These are phyloP conservation scores for Macrocentrus cingulum DNA, from an alignment of 1,140 invertebrate species.

Conservation along the genomic window DNA sequence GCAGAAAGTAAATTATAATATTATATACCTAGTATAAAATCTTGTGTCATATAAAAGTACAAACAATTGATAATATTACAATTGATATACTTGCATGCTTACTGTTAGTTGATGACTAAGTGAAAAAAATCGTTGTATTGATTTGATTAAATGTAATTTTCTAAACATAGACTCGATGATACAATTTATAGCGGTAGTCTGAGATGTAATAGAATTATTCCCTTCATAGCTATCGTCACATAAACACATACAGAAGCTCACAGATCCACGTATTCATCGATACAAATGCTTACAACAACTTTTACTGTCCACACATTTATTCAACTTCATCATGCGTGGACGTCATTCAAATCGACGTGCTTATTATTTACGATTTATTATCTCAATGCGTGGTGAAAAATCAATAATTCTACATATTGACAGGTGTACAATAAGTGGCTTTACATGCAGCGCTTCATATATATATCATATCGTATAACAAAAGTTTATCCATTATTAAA, in stretches of 20 bases:
- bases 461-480: not conserved
- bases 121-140: too few species aligned
- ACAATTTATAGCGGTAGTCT: not conserved
- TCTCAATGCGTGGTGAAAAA: constrained; percentile 3
- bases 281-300: not conserved
- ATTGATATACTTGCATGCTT: too few species aligned
- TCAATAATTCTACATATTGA: constrained; percentile 19
- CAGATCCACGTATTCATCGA: not conserved
- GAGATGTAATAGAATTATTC: constrained; percentile 3
- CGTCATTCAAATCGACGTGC: not conserved
- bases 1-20: too few species aligned
- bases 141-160: too few species aligned
- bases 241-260: not conserved
- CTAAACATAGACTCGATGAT: not conserved
- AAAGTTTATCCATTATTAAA: not conserved
- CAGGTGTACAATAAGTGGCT: not conserved
- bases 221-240: not conserved
- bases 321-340: not conserved
- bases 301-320: not conserved
- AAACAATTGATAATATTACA: too few species aligned
- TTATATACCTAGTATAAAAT: too few species aligned
- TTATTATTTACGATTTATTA: constrained; percentile 1
- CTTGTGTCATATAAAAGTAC: too few species aligned
- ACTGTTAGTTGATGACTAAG: too few species aligned
- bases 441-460: constrained; percentile 1